Base-by-base conservation (phyloP, 2,113 vertebrate species). In the Pavo muticus region DNA sequence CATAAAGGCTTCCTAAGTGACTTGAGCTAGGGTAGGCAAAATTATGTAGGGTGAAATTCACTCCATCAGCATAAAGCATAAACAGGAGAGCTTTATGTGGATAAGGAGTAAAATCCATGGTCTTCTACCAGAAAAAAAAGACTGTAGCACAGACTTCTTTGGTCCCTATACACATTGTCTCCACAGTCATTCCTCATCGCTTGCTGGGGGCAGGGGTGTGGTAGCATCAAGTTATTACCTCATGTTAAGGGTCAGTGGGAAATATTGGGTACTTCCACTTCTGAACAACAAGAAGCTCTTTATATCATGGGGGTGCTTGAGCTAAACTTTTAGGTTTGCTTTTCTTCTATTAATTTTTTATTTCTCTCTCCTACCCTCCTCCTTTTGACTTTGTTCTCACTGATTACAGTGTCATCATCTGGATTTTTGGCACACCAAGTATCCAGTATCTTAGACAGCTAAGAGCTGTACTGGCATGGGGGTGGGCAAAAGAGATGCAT, bases 1-100 rank as follows among this genome's bases (percentile, higher is more conserved):
- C 93, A 94, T 95, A 95, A 93, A 96, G 86, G 91, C 77, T 93
- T 96, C 94, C 92, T 94, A 93, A 95, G 90, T 96, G 91, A 95
- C 90, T 95, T 84, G 76, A 97, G 88, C 92, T 88, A 64, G 86
- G 52, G 84, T 93, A 94, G 83, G 90, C 6, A 0, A 93, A 95
- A 95, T 97, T 94, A 86, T 87, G 73, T 87, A 95, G 90, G 90
- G 83, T 88, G 86, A 95, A 95, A 96, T 94, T 91, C 90, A 88
- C 32, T 91, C 77, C 40, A 95, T 96, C 95, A 95, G 90, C 95
- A 91, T 90, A 95, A 96, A 96, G 82, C 57, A 88, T 60, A 84
- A 95, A 93, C 70, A 93, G 76, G 76, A 90, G 76, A 93, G 76
- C 56, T 91, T 91, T 81, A 71, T 86, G 37, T 87, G 86, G 45